Base-by-base conservation (phyloP, 2,888 invertebrate genomes). In the Dasysyrphus albostriatus region DNA sequence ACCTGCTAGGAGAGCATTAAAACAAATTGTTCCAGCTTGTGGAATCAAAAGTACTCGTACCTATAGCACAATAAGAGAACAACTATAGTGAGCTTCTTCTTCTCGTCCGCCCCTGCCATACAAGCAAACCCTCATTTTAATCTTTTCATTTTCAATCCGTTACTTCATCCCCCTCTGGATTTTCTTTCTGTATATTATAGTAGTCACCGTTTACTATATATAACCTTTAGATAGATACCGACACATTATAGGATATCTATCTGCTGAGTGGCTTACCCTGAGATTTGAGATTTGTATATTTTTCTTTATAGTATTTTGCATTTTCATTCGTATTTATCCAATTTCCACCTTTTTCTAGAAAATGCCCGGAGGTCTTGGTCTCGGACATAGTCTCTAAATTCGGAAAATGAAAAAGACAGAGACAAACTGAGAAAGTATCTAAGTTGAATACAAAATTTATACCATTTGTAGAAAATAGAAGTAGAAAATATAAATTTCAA, bases 321-420 rank as follows among this genome's bases (percentile, higher is more conserved):
- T 83, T 83, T 83, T 83, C 69, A 79, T 83, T 83, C 61, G 74
- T 39, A 61, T 83, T 83, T 74, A 83, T 83, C 73, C 83, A 74
- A 83, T 83, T 79, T 83, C 73, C 79, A 78, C 79, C 83, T 78
- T 78, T 70, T 63, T 12, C 6, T 63, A 2, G 19, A 63, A 81
- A 61, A 69, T 75, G 69, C 54, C 61, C 54, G n/a, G 16, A 69
- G 51, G 51, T 51, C 51, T 19, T 59, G 12, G 24, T 51, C 24
- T 47, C 29, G 29, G 63, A 10, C 19, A 19, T 6, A 54, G 61
- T 74, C 24, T 69, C 42, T 80, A 51, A 80, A 73, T 61, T 70
- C n/a, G 42, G 32, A 39, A 77, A 12, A 12, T 24, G 24, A 2
- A 59, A 37, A 59, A 19, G 10, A 34, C 2, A 58, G 9, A 59